Evolutionary conservation across 2,113 vertebrate genomes (phyloP), one percentile per base, ranked within the genome.

Genomic region (Castor canadensis): DNA sequence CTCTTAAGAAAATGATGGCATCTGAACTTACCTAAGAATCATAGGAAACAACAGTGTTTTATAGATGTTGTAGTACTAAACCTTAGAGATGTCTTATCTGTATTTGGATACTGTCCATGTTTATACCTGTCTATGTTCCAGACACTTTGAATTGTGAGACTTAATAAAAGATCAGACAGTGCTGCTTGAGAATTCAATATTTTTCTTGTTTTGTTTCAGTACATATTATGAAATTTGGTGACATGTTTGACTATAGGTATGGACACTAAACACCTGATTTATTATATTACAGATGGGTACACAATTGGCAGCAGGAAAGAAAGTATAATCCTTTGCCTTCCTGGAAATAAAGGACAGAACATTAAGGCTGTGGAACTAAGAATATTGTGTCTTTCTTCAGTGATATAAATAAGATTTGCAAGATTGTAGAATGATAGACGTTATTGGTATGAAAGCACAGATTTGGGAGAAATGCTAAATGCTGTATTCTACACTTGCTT

Each of bases 161-260:
- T 96, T 96, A 82, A 79, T 94, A 95, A 94, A 94, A 95, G 64
- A 80, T 40, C 22, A 84, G 32, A 62, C 1, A 35, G 19, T 24
- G 12, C 15, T 80, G 26, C 13, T 72, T 66, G 73, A 86, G 49
- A 88, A 93, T 87, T 96, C 35, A 81, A n/a, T 81, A 84, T 90
- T 87, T 93, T 40, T 54, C 82, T 81, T n/a, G 17, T 69, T 93
- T 38, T 95, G 11, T 93, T 91, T 94, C n/a, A 81, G 17, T 52
- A 49, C 20, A 35, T 96, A 80, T 75, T 77, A 89, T 82, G 30
- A 95, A 94, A 91, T 92, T 83, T 84, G 76, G 83, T 81, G 93
- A 47, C 80, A 85, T 66, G 60, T 72, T 93, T 96, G 30, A 56
- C 71, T 85, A 40, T 38, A 69, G 77, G 49, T 32, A 84, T 47